These are phyloP conservation scores for Zaprionus camerounensis DNA, from an alignment of 1,140 invertebrate species.

Conservation along the genomic window DNA sequence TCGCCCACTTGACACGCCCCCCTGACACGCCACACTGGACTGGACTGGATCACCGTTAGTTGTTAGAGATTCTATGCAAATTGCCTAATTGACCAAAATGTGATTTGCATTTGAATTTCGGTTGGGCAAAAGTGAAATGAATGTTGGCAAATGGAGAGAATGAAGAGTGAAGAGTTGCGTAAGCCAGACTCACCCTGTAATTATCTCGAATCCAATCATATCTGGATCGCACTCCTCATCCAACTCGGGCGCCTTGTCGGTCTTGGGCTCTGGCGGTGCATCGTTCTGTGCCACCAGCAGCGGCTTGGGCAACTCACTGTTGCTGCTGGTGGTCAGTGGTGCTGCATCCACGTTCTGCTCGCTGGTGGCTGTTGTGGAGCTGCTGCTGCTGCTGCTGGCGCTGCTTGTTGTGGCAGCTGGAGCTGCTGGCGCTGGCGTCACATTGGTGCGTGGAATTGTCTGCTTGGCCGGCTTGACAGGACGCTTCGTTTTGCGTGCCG, in stretches of 20 bases:
- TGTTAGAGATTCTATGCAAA: constrained; percentile 56
- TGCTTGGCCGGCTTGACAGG: constrained; percentile 83
- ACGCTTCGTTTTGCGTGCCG: constrained; percentile 83
- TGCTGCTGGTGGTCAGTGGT: constrained; percentile 31
- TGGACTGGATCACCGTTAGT: constrained; percentile 29
- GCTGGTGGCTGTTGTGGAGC: constrained; percentile 30
- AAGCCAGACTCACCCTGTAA: constrained; percentile 89
- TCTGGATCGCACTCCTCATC: constrained; percentile 92
- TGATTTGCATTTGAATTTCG: constrained; percentile 53
- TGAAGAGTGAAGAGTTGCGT: constrained; percentile 36
- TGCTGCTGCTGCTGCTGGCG: constrained; percentile 30
- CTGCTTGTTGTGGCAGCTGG: constrained; percentile 41
- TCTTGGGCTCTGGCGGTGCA: constrained; percentile 67
- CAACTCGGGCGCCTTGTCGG: constrained; percentile 64
- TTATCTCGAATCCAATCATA: constrained; percentile 95
- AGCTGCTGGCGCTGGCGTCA: constrained; percentile 67
- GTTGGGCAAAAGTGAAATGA: constrained; percentile 66
- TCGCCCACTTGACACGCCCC: constrained; percentile 35
- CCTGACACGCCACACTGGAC: not conserved
- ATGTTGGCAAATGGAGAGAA: constrained; percentile 5
- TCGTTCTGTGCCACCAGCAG: constrained; percentile 59
- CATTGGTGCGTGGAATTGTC: constrained; percentile 79
- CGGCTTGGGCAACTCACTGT: constrained; percentile 65
- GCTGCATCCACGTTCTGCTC: constrained; percentile 42
- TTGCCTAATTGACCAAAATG: constrained; percentile 61